Evolutionary conservation across 2,113 vertebrate species (phyloP).

Genomic region (Excalfactoria chinensis): DNA sequence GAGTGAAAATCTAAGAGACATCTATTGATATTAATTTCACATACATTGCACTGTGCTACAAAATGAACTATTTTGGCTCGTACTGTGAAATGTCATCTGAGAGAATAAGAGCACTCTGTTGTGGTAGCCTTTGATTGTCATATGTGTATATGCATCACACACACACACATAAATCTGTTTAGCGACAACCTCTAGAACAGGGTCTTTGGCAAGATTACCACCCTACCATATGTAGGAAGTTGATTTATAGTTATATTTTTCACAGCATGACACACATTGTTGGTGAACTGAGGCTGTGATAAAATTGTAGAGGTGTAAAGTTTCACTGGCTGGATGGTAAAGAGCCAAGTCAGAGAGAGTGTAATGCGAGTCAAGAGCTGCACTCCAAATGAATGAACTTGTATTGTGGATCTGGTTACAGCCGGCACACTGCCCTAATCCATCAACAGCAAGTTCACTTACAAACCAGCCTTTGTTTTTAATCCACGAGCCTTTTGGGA

Average conservation of each 20-base stretch:
- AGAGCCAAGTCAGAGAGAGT: slow-evolving; percentile 46
- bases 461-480: slow-evolving; percentile 89
- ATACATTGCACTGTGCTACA: slow-evolving; percentile 9
- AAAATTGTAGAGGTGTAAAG: slow-evolving; percentile 75
- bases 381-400: slow-evolving; percentile 75
- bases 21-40: neutral
- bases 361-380: slow-evolving; percentile 66
- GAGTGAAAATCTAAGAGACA: neutral
- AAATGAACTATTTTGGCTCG: neutral
- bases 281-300: slow-evolving; percentile 66
- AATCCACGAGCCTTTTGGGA: slow-evolving; percentile 80
- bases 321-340: slow-evolving; percentile 73
- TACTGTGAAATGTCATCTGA: neutral
- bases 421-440: slow-evolving; percentile 78
- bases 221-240: slow-evolving; percentile 45
- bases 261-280: slow-evolving; percentile 65
- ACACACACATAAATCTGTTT: slow-evolving; percentile 27
- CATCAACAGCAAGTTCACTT: slow-evolving; percentile 81
- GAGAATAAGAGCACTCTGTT: slow-evolving; percentile 9
- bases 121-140: slow-evolving; percentile 25
- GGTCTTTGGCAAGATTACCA: neutral
- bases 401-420: slow-evolving; percentile 76
- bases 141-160: neutral
- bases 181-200: neutral
- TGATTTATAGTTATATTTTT: slow-evolving; percentile 74